Percentiles rank a stretch among this genome's conserved stretches.
These are phyloP conservation scores for Penaeus japonicus DNA, from an alignment of 1,140 invertebrate species.

Conservation along the genomic window DNA sequence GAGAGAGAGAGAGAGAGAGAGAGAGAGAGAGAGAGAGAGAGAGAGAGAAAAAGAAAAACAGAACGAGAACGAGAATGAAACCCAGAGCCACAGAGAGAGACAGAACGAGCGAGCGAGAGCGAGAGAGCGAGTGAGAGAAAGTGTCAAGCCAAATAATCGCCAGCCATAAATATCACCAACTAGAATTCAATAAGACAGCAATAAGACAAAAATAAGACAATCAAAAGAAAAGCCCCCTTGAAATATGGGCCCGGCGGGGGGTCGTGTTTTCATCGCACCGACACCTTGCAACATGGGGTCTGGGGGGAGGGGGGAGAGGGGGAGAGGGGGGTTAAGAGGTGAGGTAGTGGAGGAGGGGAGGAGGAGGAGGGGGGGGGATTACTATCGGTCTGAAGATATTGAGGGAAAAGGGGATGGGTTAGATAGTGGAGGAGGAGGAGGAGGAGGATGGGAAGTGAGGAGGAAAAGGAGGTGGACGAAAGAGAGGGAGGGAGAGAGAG, in stretches of 20 bases:
- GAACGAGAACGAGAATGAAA: too few relatives aligned
- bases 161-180: background rate
- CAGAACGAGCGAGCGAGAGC: too few relatives aligned
- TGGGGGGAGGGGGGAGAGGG: background rate
- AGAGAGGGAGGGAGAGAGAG: background rate
- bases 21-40: too few relatives aligned
- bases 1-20: too few relatives aligned
- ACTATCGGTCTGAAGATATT: background rate
- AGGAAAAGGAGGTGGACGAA: background rate
- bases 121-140: background rate
- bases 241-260: background rate
- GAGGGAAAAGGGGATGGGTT: background rate
- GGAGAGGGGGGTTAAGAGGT: background rate
- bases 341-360: background rate
- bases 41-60: too few relatives aligned
- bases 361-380: background rate
- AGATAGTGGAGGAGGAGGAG: too few relatives aligned
- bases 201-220: too few relatives aligned
- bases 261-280: background rate
- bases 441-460: background rate
- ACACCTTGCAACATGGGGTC: background rate
- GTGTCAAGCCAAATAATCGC: constrained; percentile 10
- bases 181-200: too few relatives aligned
- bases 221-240: background rate
- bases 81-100: too few relatives aligned